Evolutionary conservation across 2,797 vertebrate genomes (phyloP).

Genomic region (Cirrhinus molitorella): DNA sequence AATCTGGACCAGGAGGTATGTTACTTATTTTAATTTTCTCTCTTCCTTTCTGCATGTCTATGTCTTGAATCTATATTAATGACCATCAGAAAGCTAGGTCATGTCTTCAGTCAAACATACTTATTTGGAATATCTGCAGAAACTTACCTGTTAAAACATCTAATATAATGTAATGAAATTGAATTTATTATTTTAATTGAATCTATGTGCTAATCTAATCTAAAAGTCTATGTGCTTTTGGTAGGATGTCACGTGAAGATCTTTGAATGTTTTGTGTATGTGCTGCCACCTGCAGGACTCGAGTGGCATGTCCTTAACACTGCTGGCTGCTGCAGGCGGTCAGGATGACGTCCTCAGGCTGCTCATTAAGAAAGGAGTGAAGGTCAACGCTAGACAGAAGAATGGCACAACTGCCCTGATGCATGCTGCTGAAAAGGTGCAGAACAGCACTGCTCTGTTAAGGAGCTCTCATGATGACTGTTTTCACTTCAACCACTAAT

Average conservation of each 20-base stretch:
- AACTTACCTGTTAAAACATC: neutral
- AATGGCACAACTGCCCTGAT: slow-evolving; percentile 96
- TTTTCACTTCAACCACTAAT: neutral
- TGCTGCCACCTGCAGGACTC: slow-evolving; percentile 82
- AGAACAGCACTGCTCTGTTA: neutral
- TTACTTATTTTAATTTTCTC: neutral
- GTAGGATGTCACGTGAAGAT: neutral
- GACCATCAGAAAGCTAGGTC: neutral
- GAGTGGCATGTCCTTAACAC: slow-evolving; percentile 94
- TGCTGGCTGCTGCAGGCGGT: slow-evolving; percentile 95
- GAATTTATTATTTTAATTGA: too few species aligned
- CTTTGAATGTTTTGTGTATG: slow-evolving; percentile 25
- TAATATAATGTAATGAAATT: too few species aligned
- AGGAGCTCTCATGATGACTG: neutral
- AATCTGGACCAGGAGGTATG: slow-evolving; percentile 96
- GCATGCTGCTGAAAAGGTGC: slow-evolving; percentile 96
- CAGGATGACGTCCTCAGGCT: slow-evolving; percentile 94
- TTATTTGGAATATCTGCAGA: neutral
- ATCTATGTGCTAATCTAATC: too few species aligned
- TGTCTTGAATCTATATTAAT: neutral
- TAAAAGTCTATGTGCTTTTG: neutral
- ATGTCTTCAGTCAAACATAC: neutral
- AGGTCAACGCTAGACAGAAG: slow-evolving; percentile 91
- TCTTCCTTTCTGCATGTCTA: neutral
- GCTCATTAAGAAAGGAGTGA: slow-evolving; percentile 93